Evolutionary conservation across 2,113 vertebrate species (phyloP).

Genomic region (Siniperca knerii): DNA sequence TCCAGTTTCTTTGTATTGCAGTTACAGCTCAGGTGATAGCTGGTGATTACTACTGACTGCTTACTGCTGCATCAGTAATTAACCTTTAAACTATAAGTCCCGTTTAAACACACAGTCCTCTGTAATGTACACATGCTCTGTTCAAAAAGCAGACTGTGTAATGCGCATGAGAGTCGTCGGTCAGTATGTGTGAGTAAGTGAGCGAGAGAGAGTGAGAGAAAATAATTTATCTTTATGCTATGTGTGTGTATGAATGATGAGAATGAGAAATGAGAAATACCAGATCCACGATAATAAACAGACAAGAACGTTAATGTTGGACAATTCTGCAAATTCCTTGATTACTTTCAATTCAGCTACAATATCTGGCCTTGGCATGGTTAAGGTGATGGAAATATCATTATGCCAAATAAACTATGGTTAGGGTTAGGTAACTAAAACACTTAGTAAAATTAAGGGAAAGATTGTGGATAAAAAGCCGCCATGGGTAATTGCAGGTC

Average conservation of each 20-base stretch:
- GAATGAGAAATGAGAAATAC: conserved; percentile 1
- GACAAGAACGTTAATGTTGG: too few relatives aligned
- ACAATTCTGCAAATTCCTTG: too few relatives aligned
- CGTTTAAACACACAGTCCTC: conserved; percentile 89
- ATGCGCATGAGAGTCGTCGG: conserved; percentile 79
- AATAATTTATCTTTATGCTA: conserved; percentile 39
- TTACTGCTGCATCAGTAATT: conserved; percentile 90
- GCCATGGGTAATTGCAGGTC: background rate
- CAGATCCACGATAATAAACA: background rate
- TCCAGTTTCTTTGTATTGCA: conserved; percentile 39
- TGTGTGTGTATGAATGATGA: conserved; percentile 15
- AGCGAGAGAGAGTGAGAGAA: background rate
- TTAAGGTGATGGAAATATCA: too few relatives aligned
- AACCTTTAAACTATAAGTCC: conserved; percentile 89
- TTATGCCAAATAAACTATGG: too few relatives aligned
- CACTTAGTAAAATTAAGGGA: background rate
- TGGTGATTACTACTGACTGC: conserved; percentile 90
- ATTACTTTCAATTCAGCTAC: too few relatives aligned
- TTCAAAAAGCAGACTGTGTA: conserved; percentile 88
- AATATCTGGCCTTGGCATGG: too few relatives aligned
- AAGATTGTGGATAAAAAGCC: background rate
- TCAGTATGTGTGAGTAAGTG: background rate
- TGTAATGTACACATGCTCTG: conserved; percentile 84
- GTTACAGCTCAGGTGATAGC: conserved; percentile 87
- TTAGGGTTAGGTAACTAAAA: too few relatives aligned